phyloP scores from a whole-genome alignment of 2,888 invertebrate species.

The Mythimna albipuncta region DNA sequence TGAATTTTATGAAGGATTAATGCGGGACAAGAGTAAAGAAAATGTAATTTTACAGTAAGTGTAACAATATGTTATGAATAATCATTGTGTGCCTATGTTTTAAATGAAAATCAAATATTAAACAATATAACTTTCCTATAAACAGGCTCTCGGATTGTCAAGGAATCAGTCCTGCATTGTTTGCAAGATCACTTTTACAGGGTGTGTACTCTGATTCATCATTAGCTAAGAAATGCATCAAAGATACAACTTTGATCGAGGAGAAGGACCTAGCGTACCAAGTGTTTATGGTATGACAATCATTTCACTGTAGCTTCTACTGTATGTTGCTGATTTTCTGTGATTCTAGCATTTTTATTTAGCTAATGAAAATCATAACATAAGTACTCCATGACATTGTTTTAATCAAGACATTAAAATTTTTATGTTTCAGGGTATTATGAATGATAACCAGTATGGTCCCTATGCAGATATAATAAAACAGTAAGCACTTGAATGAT shows the following conservation, averaged over 20 bases:
- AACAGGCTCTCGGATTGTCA: constrained; percentile 83
- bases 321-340: neutral
- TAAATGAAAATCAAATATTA: neutral
- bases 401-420: neutral
- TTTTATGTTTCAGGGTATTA: constrained; percentile 91
- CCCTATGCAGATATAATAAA: constrained; percentile 95
- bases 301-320: neutral
- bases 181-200: constrained; percentile 87
- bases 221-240: constrained; percentile 90
- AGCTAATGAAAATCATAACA: too few relatives aligned
- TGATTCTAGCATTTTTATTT: neutral
- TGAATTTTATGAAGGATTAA: constrained; percentile 88
- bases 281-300: constrained; percentile 92
- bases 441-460: constrained; percentile 96
- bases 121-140: neutral
- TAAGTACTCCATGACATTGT: too few relatives aligned
- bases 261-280: constrained; percentile 94
- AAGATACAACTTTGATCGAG: constrained; percentile 93
- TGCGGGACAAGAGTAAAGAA: constrained; percentile 84
- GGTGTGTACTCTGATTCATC: constrained; percentile 84
- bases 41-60: constrained; percentile 92
- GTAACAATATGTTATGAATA: neutral
- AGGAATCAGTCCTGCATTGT: constrained; percentile 85
- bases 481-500: constrained; percentile 89
- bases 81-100: neutral